Conservation (phyloP, 2,888 invertebrate genomes). For the Cataglyphis albicans region DNA sequence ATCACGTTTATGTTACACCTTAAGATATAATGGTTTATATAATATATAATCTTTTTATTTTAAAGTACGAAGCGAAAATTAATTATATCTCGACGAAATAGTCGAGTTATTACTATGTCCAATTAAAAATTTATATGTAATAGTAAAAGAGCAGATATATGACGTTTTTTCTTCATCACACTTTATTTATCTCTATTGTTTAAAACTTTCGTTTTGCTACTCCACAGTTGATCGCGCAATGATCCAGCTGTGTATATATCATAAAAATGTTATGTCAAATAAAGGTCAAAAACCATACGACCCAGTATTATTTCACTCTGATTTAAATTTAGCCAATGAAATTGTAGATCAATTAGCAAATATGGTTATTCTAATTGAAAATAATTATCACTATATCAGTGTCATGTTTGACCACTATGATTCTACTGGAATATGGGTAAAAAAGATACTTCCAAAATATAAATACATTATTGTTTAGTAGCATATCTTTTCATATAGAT, state of each 20-base stretch:
- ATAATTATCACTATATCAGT: constrained; percentile 79
- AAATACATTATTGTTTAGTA: constrained; percentile 77
- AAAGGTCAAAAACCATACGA: constrained; percentile 67
- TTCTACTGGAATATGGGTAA: constrained; percentile 76
- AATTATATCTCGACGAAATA: constrained; percentile 12
- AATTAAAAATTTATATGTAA: constrained; percentile 20
- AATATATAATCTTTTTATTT: constrained; percentile 57
- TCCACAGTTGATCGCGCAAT: constrained; percentile 60
- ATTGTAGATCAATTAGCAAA: constrained; percentile 68
- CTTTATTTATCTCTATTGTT: constrained; percentile 33
- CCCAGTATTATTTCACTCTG: constrained; percentile 65
- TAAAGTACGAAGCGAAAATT: constrained; percentile 65
- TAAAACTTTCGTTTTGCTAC: constrained; percentile 64
- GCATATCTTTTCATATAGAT: constrained; percentile 42
- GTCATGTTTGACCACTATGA: constrained; percentile 78
- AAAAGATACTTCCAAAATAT: constrained; percentile 62
- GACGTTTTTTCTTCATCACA: constrained; percentile 17
- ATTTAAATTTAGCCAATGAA: constrained; percentile 63
- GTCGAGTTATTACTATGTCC: constrained; percentile 35
- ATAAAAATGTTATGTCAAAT: constrained; percentile 58
- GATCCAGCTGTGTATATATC: constrained; percentile 60
- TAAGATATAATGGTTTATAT: constrained; percentile 45
- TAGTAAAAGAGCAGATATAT: not conserved
- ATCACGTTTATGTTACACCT: constrained; percentile 46
- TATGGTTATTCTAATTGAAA: constrained; percentile 66